Base-by-base conservation (phyloP, 2,797 vertebrate genomes). In the Falco novaeseelandiae region DNA sequence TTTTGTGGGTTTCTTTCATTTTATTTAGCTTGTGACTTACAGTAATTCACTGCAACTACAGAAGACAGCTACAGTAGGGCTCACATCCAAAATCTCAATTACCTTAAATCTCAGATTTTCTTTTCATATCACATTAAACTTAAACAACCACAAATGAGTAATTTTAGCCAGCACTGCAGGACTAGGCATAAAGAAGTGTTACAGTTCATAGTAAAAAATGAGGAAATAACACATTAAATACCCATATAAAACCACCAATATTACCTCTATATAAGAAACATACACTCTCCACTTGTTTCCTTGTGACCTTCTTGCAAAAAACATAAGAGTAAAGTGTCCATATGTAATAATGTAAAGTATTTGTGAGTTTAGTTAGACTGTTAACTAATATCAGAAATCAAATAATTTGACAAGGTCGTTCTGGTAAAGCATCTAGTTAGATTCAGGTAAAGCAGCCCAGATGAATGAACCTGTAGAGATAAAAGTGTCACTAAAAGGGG, bases 401-500 rank as follows among this genome's bases (percentile, higher is more conserved):
- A 30, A 51, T 29, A 17, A 42, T 20, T 38, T 48, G 12, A 32
- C 14, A 25, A 59, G 29, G 29, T 23, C 44, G 34, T 36, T 42
- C 11, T 17, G 10, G 21, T 44, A 58, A 89, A 83, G 38, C 36
- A 65, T 18, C 0, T 1, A 27, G 34, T 36, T 34, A 0, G 3
- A 46, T 17, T 73, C 14, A 34, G 4, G 4, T 36, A 38, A 59
- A 74, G 46, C n/a, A 63, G 51, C 51, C 82, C 63, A 58, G 29
- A 19, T 36, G 61, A 52, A 54, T 0, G 4, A 58, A 23, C 20
- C 46, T 15, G 17, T 4, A 27, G 46, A 52, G 9, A 34, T 22
- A 57, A 34, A 62, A 16, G 5, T 8, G 9, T 12, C 18, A 21
- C 38, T 25, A 36, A 71, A 87, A 66, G 12, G 3, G 26, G 4